Evolutionary conservation across 2,888 invertebrate species (phyloP).

Genomic region (Pseudococcus viburni): DNA sequence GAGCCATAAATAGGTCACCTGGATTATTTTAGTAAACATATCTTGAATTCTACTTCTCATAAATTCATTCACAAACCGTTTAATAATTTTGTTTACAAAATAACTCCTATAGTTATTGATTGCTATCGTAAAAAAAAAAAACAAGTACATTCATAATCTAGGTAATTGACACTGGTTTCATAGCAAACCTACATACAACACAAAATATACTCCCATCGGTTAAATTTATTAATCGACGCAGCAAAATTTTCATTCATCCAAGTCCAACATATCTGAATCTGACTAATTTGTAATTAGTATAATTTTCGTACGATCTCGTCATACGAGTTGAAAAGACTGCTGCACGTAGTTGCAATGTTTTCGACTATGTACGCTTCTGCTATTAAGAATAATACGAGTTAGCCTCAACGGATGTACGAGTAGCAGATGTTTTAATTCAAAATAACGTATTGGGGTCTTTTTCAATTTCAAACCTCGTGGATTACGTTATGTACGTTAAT

Average conservation of each 20-base stretch:
- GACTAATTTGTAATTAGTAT: conserved; percentile 20
- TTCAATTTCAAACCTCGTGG: conserved; percentile 42
- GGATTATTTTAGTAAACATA: not conserved
- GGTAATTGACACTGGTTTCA: too few species aligned
- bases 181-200: too few species aligned
- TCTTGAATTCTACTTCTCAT: not conserved
- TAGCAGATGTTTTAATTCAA: conserved; percentile 57
- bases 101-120: not conserved
- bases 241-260: not conserved
- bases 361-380: conserved; percentile 32
- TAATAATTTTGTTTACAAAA: not conserved
- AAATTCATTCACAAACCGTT: not conserved
- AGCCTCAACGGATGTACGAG: conserved; percentile 34
- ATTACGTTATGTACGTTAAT: conserved; percentile 46
- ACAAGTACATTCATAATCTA: not conserved
- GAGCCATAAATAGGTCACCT: not conserved
- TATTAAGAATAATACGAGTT: conserved; percentile 34
- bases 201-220: not conserved
- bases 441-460: conserved; percentile 57
- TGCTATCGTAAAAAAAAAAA: not conserved
- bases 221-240: not conserved
- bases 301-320: conserved; percentile 27
- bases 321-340: not conserved
- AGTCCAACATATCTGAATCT: not conserved
- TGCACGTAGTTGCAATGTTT: conserved; percentile 25